A percentile compares a stretch with the other conserved stretches of the same genome.
Evolutionary conservation across 2,113 vertebrate genomes (phyloP).

Genomic region (Hemicordylus capensis): DNA sequence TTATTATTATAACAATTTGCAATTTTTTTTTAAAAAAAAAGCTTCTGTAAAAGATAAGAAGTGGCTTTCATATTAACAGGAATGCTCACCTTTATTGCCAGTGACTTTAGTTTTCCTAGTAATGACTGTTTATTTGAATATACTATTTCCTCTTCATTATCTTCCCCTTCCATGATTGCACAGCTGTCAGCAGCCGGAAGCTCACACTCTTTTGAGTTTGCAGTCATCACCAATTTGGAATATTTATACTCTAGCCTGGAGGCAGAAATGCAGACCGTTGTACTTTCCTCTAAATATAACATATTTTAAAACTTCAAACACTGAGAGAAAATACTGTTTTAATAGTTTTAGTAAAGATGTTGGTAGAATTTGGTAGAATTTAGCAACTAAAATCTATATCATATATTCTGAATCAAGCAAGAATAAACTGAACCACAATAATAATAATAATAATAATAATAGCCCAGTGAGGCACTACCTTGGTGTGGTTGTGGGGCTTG

Average conservation of each 20-base stretch:
- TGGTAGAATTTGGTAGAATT: too few relatives aligned
- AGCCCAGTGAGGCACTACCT: too few relatives aligned
- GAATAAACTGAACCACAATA: too few relatives aligned
- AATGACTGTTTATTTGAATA: conserved; percentile 93
- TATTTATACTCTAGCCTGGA: conserved; percentile 95
- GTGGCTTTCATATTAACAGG: conserved; percentile 24
- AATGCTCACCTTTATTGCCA: conserved; percentile 91
- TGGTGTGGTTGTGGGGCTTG: too few relatives aligned
- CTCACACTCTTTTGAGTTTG: conserved; percentile 93
- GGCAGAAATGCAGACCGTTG: conserved; percentile 41
- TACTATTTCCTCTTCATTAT: conserved; percentile 93
- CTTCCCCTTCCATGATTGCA: conserved; percentile 98
- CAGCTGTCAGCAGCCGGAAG: conserved; percentile 96
- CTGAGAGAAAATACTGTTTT: not conserved
- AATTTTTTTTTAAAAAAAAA: too few relatives aligned
- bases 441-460: too few relatives aligned
- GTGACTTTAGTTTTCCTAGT: conserved; percentile 91
- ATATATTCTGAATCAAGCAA: too few relatives aligned
- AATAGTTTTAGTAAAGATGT: too few relatives aligned
- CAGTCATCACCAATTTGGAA: conserved; percentile 94
- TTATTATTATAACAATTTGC: too few relatives aligned
- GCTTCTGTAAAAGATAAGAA: not conserved
- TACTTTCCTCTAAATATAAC: not conserved
- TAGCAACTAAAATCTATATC: too few relatives aligned
- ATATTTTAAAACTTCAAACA: not conserved